Conservation (phyloP, 2,888 invertebrate species). For the Nomada lathburiana region DNA sequence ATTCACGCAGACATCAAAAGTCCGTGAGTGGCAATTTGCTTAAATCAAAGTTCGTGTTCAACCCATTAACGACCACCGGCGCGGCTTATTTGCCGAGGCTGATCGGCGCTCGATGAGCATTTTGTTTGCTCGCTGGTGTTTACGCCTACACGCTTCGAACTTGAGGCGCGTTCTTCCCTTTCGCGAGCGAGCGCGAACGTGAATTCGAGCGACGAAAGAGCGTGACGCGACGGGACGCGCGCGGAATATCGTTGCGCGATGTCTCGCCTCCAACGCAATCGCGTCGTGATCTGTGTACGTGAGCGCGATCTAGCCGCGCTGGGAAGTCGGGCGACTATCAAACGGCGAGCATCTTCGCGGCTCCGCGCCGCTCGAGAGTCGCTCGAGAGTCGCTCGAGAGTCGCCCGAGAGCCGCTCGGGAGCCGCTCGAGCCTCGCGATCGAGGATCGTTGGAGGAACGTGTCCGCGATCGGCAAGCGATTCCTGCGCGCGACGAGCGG, state of each 20-base stretch:
- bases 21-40: slow-evolving; percentile 74
- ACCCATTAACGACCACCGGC: slow-evolving; percentile 60
- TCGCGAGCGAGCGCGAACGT: background rate
- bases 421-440: no score
- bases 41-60: slow-evolving; percentile 70
- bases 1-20: slow-evolving; percentile 72
- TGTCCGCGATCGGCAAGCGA: no score
- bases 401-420: no score
- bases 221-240: background rate
- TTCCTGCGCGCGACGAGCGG: no score
- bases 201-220: background rate
- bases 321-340: background rate
- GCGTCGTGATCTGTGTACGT: slow-evolving; percentile 40
- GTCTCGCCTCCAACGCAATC: slow-evolving; percentile 33
- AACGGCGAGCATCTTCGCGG: background rate
- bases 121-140: slow-evolving; percentile 45
- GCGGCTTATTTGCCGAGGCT: slow-evolving; percentile 66
- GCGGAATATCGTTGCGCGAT: slow-evolving; percentile 8
- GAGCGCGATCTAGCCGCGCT: slow-evolving; percentile 37
- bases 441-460: no score
- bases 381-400: background rate
- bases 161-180: background rate
- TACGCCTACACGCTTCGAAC: slow-evolving; percentile 11
- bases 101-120: slow-evolving; percentile 67
- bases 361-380: background rate